Base-by-base conservation (phyloP, 2,888 invertebrate genomes). In the Toxonevra muliebris region DNA sequence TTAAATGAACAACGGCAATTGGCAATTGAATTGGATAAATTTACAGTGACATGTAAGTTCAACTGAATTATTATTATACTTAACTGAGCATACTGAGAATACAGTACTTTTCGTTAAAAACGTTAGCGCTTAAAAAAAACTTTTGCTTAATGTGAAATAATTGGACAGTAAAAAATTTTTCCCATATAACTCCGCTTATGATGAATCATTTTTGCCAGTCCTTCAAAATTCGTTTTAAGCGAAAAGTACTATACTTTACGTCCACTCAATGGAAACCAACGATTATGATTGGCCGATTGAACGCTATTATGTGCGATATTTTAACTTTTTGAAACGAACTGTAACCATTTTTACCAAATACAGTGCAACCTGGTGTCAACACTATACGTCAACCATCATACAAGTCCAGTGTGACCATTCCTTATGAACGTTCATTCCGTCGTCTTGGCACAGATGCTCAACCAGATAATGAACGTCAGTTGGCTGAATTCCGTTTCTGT, bases 361-460 rank as follows among this genome's bases (percentile, higher is more conserved):
- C 83, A 94, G 93, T 95, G 74, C 86, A 87, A 59, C 88, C 90
- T 3, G 93, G 93, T 9, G 84, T 85, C 73, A 93, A 92, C 82
- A 88, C 87, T 0, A 87, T 95, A 66, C 87, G 86, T 0, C 90
- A 92, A 9, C 82, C 85, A 50, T 93, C 93, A 2, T 81, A 86
- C 0, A 89, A 92, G 13, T 94, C 95, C 0, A 90, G 92, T 0
- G 91, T 95, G 42, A 94, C 94, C 11, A 92, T 94, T 79, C 93
- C 94, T 0, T 93, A 91, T 82, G 93, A 93, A 81, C 87, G 91
- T 66, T 93, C 93, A 3, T 95, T 94, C 90, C 88, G 92, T 5
- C 88, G 90, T 76, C 80, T 92, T 71, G 91, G 92, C 74, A 78
- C 80, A 0, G 84, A 80, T 20, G 86, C 90, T 12, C 90, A 91